Evolutionary conservation across 2,113 vertebrate genomes (phyloP), one percentile per base, ranked within the genome.

Genomic region (Nothoprocta pentlandii): DNA sequence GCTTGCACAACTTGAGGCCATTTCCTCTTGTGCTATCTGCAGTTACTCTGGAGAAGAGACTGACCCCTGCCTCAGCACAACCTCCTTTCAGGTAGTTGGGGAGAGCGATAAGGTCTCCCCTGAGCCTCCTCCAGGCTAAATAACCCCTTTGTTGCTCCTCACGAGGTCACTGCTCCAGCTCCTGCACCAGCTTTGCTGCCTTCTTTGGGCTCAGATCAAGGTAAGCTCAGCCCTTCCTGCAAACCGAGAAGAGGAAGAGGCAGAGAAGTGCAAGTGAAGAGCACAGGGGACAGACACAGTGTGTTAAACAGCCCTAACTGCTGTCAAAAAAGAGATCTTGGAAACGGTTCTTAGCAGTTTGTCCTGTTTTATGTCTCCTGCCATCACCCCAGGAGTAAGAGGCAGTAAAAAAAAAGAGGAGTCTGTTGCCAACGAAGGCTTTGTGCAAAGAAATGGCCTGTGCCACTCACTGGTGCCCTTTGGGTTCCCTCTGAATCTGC

Each of bases 201-300:
- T 9, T 20, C 46, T 47, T 20, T 47, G 46, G 46, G 19, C 46
- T 9, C 9, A 19, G 46, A 47, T 15, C 13, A n/a, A 6, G 67
- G 26, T 47, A 53, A 61, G 22, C 9, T 66, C 2, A 8, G 32
- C 23, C 51, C 26, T 36, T 5, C 12, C 42, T 53, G 5, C 58
- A 13, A 15, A 2, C 23, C 63, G 34, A 28, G 61, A 16, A 3
- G 22, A 69, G 73, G 32, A 4, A 28, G 36, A 0, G 15, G 26
- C 46, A 28, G 7, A 4, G 10, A 22, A 22, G 23, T 2, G 7
- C 7, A 23, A 69, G 32, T 17, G 28, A 63, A 34, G n/a, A 36
- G 5, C 3, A 8, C 5, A 28, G 47, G 61, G 42, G 47, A 63
- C 26, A 19, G 26, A 25, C 2, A 0, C 1, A 9, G 42, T 25